phyloP scores from a whole-genome alignment of 2,113 vertebrate species.

The Chinchilla lanigera region DNA sequence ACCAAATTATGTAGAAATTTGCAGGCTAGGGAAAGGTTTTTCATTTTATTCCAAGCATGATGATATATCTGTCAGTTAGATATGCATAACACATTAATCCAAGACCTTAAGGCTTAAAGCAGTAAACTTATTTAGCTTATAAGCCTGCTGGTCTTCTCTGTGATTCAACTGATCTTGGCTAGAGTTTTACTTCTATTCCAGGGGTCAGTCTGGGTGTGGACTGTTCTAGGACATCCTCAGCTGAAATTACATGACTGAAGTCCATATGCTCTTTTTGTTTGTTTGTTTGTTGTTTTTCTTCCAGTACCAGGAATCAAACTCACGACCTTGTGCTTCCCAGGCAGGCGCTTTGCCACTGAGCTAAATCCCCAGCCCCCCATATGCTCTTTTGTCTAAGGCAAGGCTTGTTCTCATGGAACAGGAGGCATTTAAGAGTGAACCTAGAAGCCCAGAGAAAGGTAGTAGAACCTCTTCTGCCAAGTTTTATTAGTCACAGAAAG shows the following conservation, averaged over 20 bases:
- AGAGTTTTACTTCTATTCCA: neutral
- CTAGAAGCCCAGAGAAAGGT: neutral
- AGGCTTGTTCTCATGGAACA: neutral
- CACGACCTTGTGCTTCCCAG: too few species aligned
- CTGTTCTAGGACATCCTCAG: neutral
- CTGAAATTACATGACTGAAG: neutral
- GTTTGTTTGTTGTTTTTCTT: too few species aligned
- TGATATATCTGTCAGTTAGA: neutral
- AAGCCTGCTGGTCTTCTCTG: neutral
- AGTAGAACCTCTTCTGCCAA: neutral
- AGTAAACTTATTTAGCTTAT: too few species aligned
- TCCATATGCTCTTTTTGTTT: too few species aligned
- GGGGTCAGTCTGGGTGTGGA: neutral
- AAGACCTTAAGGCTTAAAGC: neutral
- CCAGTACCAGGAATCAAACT: too few species aligned
- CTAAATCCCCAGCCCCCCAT: too few species aligned
- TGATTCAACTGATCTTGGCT: neutral
- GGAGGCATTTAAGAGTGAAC: neutral
- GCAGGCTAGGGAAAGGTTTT: neutral
- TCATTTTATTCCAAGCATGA: neutral
- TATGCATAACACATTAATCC: neutral
- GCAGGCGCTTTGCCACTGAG: too few species aligned
- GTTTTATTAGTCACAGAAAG: neutral
- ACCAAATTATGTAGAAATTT: neutral
- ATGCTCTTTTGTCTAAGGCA: neutral